These are phyloP conservation scores for Palloptera scutellata DNA, from an alignment of 2,888 invertebrate genomes.

Conservation along the genomic window DNA sequence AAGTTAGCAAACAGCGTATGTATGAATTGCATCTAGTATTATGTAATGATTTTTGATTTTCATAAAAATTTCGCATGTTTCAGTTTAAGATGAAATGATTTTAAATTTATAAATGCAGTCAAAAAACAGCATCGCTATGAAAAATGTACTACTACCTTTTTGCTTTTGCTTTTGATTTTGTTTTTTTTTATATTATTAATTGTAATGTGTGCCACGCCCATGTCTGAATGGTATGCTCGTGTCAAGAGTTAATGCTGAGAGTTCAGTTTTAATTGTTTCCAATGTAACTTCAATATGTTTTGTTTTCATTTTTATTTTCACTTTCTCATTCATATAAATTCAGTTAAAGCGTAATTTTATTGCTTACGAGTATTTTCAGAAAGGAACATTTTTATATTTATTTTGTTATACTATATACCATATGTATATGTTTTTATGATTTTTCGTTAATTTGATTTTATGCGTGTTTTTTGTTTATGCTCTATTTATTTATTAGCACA, in stretches of 20 bases:
- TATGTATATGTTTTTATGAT: no score
- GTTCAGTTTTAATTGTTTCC: constrained; percentile 8
- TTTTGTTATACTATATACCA: constrained; percentile 18
- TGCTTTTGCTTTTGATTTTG: constrained; percentile 8
- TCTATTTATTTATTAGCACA: neutral
- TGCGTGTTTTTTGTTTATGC: constrained; percentile 16
- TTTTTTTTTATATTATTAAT: neutral
- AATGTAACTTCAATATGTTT: constrained; percentile 9
- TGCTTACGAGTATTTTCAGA: constrained; percentile 47
- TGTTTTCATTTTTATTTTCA: constrained; percentile 16
- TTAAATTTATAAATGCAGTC: no score
- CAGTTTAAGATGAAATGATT: no score
- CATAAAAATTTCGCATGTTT: no score
- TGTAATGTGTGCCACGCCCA: no score
- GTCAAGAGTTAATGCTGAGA: constrained; percentile 16
- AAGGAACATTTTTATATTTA: constrained; percentile 49
- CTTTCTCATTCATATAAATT: constrained; percentile 16
- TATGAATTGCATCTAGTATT: no score
- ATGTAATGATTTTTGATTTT: no score
- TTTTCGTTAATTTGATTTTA: constrained; percentile 17
- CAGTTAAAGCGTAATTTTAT: constrained; percentile 41
- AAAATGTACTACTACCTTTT: neutral
- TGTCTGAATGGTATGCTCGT: neutral
- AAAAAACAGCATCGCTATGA: constrained; percentile 10
- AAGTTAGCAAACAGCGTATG: no score